A percentile compares a stretch with the other conserved stretches of the same genome.
These are phyloP conservation scores for Saccostrea cuccullata DNA, from an alignment of 1,140 invertebrate species.

Conservation along the genomic window DNA sequence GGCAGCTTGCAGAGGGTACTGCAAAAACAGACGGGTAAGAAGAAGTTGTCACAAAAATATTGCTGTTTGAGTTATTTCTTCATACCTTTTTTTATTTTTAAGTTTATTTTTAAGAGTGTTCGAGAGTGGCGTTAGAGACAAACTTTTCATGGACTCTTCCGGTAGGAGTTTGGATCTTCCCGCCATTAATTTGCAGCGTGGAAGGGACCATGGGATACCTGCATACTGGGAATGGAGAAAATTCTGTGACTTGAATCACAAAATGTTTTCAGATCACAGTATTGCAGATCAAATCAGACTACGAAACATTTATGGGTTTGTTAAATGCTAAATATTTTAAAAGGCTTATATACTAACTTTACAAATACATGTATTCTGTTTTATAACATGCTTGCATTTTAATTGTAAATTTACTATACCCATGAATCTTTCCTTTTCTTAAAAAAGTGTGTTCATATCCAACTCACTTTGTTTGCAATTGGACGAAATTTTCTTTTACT, in stretches of 20 bases:
- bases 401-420: no score
- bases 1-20: not conserved
- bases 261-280: not conserved
- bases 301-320: not conserved
- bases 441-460: no score
- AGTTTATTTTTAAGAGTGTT: conserved; percentile 40
- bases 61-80: not conserved
- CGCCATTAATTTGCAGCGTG: conserved; percentile 91
- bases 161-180: conserved; percentile 83
- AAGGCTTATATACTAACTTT: no score
- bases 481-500: no score
- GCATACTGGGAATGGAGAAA: conserved; percentile 82
- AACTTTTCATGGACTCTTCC: conserved; percentile 11
- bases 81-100: not conserved
- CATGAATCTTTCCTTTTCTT: no score
- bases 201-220: conserved; percentile 92
- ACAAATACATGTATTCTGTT: no score
- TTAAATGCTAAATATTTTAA: not conserved
- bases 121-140: conserved; percentile 34
- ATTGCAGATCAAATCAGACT: not conserved
- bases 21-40: conserved; percentile 18
- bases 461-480: no score
- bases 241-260: conserved; percentile 57
- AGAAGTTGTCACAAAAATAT: not conserved
- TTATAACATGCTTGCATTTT: no score